Evolutionary conservation across 2,888 invertebrate species (phyloP), one percentile per base, ranked within the genome.

Genomic region (Phortica okadai): DNA sequence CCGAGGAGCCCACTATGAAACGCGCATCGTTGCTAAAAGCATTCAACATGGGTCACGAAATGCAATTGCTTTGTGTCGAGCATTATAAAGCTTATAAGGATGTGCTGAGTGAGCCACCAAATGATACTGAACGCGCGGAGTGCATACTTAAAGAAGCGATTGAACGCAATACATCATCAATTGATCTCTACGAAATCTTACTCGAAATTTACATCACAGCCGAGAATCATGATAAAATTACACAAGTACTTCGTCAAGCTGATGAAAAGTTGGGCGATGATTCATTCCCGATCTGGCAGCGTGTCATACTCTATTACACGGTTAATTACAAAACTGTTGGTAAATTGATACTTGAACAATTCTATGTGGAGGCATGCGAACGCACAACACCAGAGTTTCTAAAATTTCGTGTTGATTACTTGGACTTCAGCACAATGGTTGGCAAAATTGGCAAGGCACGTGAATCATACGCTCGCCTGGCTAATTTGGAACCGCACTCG

Each of bases 391-490:
- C 85, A 0, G 86, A 86, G 54, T 91, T 91, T 78, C 82, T 79
- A 0, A 70, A 78, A 21, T 85, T 91, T 69, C 89, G 91, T 10
- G 81, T 83, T n/a, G 86, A 87, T 64, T 91, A 87, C 69, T 69
- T 91, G 56, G 88, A 89, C 75, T 87, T 84, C 76, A 80, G 83
- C 50, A 78, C 14, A 86, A 82, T 84, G 70, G 80, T 81, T 77
- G 85, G 86, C 81, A 82, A 72, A 78, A 82, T 95, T 69, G 92
- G 92, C 83, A 92, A 92, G 64, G 94, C 95, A 0, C 93, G 95
- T 75, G 92, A 93, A 75, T 90, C 93, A 45, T 96, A 96, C 86
- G 92, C 93, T 58, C 92, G 93, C 44, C 89, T 96, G 67, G 93
- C 93, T 10, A 91, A 91, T 76, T 91, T 93, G 62, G 93, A 94